Evolutionary conservation across 2,797 vertebrate species (phyloP).

Genomic region (Brachymystax lenok): DNA sequence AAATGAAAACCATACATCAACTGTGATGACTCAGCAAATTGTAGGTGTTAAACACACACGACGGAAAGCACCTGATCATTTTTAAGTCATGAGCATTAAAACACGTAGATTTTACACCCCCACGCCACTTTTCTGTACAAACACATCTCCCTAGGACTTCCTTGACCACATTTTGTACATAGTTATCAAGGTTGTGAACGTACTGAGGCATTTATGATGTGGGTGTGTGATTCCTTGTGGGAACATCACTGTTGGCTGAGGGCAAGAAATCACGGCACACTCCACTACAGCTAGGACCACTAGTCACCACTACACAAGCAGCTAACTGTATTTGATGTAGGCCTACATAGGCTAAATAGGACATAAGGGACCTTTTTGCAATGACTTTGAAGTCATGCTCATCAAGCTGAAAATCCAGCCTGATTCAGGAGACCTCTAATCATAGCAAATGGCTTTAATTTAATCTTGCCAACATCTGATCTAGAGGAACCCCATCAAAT

Average conservation of each 20-base stretch:
- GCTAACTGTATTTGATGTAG: conserved; percentile 37
- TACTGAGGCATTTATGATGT: background rate
- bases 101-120: too few species aligned
- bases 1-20: background rate
- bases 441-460: background rate
- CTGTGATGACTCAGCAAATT: too few species aligned
- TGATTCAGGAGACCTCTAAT: background rate
- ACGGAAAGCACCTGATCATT: too few species aligned
- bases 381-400: too few species aligned
- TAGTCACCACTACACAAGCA: conserved; percentile 9
- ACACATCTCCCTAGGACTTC: too few species aligned
- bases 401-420: background rate
- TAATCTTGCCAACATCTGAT: background rate
- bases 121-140: background rate
- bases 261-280: background rate
- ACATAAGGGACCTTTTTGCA: too few species aligned
- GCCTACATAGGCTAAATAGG: background rate
- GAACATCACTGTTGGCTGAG: too few species aligned
- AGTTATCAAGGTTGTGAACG: background rate
- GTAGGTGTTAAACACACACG: too few species aligned
- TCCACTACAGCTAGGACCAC: background rate
- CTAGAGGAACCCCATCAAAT: conserved; percentile 8
- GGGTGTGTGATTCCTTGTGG: background rate
- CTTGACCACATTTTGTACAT: background rate
- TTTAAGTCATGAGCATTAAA: too few species aligned